phyloP scores from a whole-genome alignment of 2,888 invertebrate species.

The Diarsia rubi region DNA sequence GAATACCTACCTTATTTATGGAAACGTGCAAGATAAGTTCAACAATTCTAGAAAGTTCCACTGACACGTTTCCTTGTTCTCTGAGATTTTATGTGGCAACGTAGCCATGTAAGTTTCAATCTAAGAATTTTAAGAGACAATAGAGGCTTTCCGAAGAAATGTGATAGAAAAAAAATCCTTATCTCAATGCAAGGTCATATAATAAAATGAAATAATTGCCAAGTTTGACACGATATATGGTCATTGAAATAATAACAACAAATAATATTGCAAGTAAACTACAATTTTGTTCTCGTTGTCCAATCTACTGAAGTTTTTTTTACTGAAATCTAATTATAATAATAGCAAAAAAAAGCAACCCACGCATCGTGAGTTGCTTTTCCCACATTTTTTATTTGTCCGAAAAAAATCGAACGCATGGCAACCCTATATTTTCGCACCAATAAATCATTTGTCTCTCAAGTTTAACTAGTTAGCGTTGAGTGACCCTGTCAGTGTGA shows the following conservation, averaged over 20 bases:
- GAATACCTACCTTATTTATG: conserved; percentile 5
- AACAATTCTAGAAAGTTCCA: conserved; percentile 28
- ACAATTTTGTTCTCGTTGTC: background rate
- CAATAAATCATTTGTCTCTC: background rate
- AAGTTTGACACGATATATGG: background rate
- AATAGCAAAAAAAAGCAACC: too few species aligned
- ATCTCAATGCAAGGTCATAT: background rate
- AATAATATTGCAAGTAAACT: background rate
- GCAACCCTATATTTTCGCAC: too few species aligned
- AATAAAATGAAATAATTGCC: background rate
- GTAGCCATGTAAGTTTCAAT: background rate
- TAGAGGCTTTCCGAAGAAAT: background rate
- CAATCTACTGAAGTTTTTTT: background rate
- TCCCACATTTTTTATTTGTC: too few species aligned
- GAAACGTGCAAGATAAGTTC: conserved; percentile 10
- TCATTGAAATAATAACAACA: background rate
- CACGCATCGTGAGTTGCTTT: too few species aligned
- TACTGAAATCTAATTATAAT: too few species aligned
- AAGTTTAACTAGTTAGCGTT: background rate
- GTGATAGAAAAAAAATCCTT: background rate
- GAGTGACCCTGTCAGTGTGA: background rate
- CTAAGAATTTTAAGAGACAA: background rate
- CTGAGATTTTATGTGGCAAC: background rate
- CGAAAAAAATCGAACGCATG: too few species aligned
- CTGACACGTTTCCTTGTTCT: conserved; percentile 71